A percentile compares a stretch with the other conserved stretches of the same genome.
These are phyloP conservation scores for Nettapus auritus DNA, from an alignment of 2,113 vertebrate species.

Conservation along the genomic window DNA sequence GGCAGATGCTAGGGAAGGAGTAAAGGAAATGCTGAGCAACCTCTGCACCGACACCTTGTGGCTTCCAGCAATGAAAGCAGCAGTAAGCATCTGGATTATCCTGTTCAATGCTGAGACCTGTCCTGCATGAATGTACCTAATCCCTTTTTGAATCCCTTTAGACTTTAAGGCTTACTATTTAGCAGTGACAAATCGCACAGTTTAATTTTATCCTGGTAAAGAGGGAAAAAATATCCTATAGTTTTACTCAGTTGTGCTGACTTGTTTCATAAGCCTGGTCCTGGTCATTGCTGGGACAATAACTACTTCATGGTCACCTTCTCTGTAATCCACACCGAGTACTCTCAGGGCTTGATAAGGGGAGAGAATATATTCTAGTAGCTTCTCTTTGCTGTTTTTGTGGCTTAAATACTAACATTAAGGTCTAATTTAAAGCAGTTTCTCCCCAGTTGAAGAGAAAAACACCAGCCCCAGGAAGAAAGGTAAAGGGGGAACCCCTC, in stretches of 20 bases:
- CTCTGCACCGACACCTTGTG: neutral
- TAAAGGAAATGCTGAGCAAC: neutral
- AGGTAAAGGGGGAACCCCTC: neutral
- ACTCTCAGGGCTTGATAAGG: neutral
- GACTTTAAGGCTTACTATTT: neutral
- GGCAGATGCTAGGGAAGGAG: neutral
- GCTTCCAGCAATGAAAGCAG: neutral
- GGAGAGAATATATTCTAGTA: neutral
- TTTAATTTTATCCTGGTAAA: neutral
- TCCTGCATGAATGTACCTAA: neutral
- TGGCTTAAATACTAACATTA: neutral
- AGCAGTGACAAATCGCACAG: neutral
- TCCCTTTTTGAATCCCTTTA: neutral
- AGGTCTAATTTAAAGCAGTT: neutral
- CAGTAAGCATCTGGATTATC: neutral
- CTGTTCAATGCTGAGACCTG: neutral
- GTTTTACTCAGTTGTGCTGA: neutral
- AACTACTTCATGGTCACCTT: neutral
- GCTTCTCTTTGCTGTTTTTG: neutral
- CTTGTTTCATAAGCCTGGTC: neutral
- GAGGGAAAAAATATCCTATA: too few species aligned
- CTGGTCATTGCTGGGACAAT: neutral
- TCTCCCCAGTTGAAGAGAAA: neutral
- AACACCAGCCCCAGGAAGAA: neutral
- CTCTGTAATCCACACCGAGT: neutral